Evolutionary conservation across 2,888 invertebrate genomes (phyloP), one percentile per base, ranked within the genome.

Genomic region (Laothoe populi): DNA sequence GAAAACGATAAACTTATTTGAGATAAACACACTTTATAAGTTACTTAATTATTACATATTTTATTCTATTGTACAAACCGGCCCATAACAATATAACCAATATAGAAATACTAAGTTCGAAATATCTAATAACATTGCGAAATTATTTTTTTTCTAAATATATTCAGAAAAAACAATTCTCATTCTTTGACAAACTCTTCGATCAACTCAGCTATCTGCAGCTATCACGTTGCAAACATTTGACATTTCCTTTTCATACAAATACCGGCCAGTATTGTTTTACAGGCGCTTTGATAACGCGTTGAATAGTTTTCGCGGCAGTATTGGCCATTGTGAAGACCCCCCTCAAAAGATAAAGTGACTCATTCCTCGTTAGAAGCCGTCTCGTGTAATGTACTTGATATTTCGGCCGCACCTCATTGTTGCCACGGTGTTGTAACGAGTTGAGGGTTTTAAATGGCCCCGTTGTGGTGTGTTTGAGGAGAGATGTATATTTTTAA

Each of bases 251-350:
- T 31, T 31, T 35, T 4, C 8, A 19, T 16, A 53, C 53, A 35
- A 53, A 53, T 31, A 31, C 31, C 16, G 35, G 31, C 53, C 31
- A 19, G 53, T 53, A 35, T 53, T 53, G 35, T 53, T 53, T n/a
- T 53, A 86, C 87, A 87, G 87, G 58, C 60, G 63, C 57, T 64
- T 40, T 69, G 73, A 77, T 71, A 77, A 72, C 66, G 63, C 65
- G 70, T 68, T 87, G 84, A 84, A 85, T 88, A 87, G 87, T 88
- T 86, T 78, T 81, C 74, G 70, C 70, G 63, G 67, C 72, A 70
- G 72, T 77, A 81, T 78, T 74, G 77, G 71, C 62, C 68, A 73
- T 78, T 75, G 75, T 80, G 66, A 62, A 65, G 61, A 48, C 62
- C 46, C 67, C 63, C 67, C 68, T 63, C 68, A 3, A 68, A 65